Percentiles rank a stretch among this genome's conserved stretches.
Conservation (phyloP, 2,797 vertebrate species). For the Phataginus tricuspis region DNA sequence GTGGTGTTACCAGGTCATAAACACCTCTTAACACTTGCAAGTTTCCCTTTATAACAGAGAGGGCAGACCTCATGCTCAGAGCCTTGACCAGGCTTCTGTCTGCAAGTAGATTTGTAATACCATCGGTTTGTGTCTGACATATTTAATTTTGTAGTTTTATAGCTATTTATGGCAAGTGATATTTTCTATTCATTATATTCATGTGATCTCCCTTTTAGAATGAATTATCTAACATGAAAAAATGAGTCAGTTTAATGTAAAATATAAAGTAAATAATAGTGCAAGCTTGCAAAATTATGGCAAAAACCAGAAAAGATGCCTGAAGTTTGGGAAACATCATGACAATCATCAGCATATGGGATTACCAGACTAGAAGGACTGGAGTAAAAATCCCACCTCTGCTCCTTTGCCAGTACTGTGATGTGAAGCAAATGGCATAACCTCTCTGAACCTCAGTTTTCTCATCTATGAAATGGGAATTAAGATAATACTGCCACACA, state of each 20-base stretch:
- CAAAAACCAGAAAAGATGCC: slow-evolving; percentile 19
- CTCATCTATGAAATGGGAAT: not conserved
- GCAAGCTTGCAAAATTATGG: not conserved
- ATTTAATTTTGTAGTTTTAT: not conserved
- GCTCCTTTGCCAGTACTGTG: not conserved
- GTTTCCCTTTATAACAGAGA: not conserved
- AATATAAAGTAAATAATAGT: not conserved
- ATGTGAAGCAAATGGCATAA: not conserved
- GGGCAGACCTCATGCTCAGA: not conserved
- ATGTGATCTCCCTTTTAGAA: not conserved
- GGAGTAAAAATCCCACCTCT: not conserved
- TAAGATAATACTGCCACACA: not conserved
- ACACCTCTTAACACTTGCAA: not conserved
- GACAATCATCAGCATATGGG: not conserved
- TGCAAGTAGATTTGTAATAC: not conserved
- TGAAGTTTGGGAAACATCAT: not conserved
- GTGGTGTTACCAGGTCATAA: not conserved
- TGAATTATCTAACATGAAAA: slow-evolving; percentile 31
- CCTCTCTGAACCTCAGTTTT: not conserved
- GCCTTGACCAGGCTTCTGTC: not conserved
- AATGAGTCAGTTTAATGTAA: slow-evolving; percentile 11
- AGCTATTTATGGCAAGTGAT: not conserved
- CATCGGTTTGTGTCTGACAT: not conserved
- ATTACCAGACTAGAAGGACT: not conserved
- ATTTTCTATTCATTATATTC: not conserved